Conservation (phyloP, 2,797 vertebrate genomes). For the Cossypha niveicapilla region DNA sequence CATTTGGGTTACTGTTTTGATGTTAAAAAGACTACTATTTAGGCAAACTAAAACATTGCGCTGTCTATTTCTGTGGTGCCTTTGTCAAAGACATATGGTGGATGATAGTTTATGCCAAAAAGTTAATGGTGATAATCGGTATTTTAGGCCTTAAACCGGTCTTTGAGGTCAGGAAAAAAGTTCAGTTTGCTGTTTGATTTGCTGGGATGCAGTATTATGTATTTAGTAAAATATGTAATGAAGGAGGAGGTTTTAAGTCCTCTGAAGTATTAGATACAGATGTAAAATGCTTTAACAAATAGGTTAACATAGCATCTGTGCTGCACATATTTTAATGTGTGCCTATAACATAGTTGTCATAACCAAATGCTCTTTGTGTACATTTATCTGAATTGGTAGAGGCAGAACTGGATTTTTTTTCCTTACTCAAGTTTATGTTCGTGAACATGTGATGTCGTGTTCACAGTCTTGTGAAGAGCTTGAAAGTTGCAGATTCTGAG, state of each 20-base stretch:
- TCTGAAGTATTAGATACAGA: not conserved
- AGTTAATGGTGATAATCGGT: not conserved
- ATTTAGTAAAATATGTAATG: not conserved
- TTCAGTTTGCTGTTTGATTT: not conserved
- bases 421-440: not conserved
- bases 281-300: not conserved
- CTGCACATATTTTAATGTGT: not conserved
- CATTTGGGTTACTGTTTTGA: conserved; percentile 26
- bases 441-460: not conserved
- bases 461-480: not conserved
- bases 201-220: not conserved
- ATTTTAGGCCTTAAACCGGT: not conserved
- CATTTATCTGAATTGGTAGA: not conserved
- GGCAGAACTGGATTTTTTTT: not conserved
- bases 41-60: not conserved
- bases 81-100: not conserved
- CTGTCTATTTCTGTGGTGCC: not conserved
- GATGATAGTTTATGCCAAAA: not conserved
- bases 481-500: not conserved
- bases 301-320: not conserved
- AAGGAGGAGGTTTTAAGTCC: not conserved
- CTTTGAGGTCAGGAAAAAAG: not conserved
- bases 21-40: conserved; percentile 3
- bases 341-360: not conserved
- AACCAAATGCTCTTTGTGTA: not conserved